phyloP scores from a whole-genome alignment of 2,888 invertebrate genomes.

The Ectobius pallidus region DNA sequence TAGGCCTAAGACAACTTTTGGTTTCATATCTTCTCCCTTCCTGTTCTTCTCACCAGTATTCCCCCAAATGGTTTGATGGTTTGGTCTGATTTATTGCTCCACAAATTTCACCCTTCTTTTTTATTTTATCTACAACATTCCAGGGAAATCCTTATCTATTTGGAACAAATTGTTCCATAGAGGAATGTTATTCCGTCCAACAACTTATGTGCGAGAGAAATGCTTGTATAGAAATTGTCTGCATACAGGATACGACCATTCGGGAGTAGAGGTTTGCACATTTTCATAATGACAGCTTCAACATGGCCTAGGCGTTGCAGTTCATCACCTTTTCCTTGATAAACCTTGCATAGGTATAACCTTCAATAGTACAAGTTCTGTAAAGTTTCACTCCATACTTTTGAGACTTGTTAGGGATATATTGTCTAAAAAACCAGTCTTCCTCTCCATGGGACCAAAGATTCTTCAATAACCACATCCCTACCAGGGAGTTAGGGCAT shows the following conservation, averaged over 20 bases:
- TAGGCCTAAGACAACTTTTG: not conserved
- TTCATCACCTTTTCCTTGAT: constrained; percentile 9
- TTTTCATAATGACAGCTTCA: not conserved
- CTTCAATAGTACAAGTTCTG: not conserved
- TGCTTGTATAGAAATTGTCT: constrained; percentile 1
- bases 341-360: not conserved
- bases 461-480: not conserved
- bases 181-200: not conserved
- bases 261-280: not conserved
- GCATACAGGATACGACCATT: not conserved
- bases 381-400: not conserved
- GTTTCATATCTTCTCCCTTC: not conserved
- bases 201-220: not conserved
- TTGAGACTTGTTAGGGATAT: not conserved
- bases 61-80: not conserved
- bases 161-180: not conserved
- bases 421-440: not conserved
- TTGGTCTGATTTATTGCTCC: too few relatives aligned
- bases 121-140: too few relatives aligned
- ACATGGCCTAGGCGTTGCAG: not conserved
- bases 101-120: too few relatives aligned
- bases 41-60: not conserved
- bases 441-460: not conserved
- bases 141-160: not conserved
- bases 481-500: not conserved